Evolutionary conservation across 1,140 invertebrate genomes (phyloP).

Genomic region (Rhynchophorus ferrugineus): DNA sequence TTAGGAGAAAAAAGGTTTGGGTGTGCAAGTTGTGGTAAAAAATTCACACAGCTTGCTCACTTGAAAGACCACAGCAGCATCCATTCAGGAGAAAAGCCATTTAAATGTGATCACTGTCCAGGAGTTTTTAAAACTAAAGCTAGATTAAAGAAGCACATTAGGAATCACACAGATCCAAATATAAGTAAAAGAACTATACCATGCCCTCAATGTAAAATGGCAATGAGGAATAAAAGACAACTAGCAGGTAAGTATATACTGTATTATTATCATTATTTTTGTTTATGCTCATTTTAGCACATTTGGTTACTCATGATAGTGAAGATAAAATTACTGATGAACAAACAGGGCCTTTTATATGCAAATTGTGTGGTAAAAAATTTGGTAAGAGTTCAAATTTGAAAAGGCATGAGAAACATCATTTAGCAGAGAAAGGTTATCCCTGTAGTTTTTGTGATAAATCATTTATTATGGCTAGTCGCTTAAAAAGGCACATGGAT

Average conservation of each 20-base stretch:
- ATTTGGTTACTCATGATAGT: slow-evolving; percentile 28
- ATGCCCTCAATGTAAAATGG: slow-evolving; percentile 29
- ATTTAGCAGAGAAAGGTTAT: slow-evolving; percentile 72
- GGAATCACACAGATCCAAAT: slow-evolving; percentile 24
- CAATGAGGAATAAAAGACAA: slow-evolving; percentile 27
- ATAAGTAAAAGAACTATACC: not conserved
- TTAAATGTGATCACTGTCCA: slow-evolving; percentile 29
- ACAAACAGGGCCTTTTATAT: no score
- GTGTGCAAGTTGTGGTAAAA: slow-evolving; percentile 31
- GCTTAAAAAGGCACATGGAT: slow-evolving; percentile 33
- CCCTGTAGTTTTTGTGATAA: slow-evolving; percentile 73
- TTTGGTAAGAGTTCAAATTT: slow-evolving; percentile 28
- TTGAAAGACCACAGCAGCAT: slow-evolving; percentile 35
- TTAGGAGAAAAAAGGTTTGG: slow-evolving; percentile 30
- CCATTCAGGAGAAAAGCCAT: slow-evolving; percentile 34
- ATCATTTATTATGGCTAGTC: slow-evolving; percentile 30
- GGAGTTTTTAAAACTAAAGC: slow-evolving; percentile 33
- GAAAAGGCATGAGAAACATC: slow-evolving; percentile 38
- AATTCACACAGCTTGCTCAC: slow-evolving; percentile 35
- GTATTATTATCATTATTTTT: not conserved
- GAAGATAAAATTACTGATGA: slow-evolving; percentile 21
- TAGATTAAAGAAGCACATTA: slow-evolving; percentile 30
- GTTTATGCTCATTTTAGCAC: slow-evolving; percentile 10
- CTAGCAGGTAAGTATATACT: slow-evolving; percentile 12
- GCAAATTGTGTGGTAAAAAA: slow-evolving; percentile 28